Evolutionary conservation across 2,888 invertebrate species (phyloP), one percentile per base, ranked within the genome.

Genomic region (Drosophila vallismaia): DNA sequence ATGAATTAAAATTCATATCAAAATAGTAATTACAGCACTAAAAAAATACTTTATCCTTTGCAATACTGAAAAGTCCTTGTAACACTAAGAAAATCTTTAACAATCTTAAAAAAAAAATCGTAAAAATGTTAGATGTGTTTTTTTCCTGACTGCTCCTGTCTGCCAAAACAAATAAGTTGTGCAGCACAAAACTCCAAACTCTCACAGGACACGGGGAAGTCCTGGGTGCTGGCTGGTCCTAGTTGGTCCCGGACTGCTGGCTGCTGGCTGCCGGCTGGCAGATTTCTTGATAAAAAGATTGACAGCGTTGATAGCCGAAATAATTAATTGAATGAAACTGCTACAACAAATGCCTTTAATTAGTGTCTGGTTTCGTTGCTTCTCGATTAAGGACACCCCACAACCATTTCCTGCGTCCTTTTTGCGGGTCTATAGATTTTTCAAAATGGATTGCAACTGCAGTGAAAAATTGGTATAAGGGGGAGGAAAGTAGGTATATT

Each of bases 271-370:
- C 54, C 53, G 50, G 54, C 58, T 74, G 71, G 70, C 83, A 85
- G 88, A 88, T 79, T 79, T 82, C 68, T 71, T 70, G 88, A 77
- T 83, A 79, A 75, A 74, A 71, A 83, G 88, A 88, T 90, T 87
- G 89, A 86, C 89, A 87, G 86, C 77, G 82, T 63, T 90, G 90
- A 90, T 89, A 84, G 82, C 76, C 75, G 68, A 87, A 89, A 82
- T 89, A 90, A 89, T 88, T 90, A 89, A 88, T 89, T 89, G 88
- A 86, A 86, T 86, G 79, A 85, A 82, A 83, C 72, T 75, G 75
- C 71, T 82, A 76, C 87, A 88, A 88, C 78, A 88, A 86, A 81
- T 80, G 84, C 83, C 76, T 80, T 86, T 87, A 88, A 89, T 88
- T 89, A 88, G 89, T 88, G 76, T 86, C 84, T 80, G 77, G 73